These are phyloP conservation scores for Drosophila nr. perissopoda DNA, from an alignment of 2,888 invertebrate species.

Conservation along the genomic window DNA sequence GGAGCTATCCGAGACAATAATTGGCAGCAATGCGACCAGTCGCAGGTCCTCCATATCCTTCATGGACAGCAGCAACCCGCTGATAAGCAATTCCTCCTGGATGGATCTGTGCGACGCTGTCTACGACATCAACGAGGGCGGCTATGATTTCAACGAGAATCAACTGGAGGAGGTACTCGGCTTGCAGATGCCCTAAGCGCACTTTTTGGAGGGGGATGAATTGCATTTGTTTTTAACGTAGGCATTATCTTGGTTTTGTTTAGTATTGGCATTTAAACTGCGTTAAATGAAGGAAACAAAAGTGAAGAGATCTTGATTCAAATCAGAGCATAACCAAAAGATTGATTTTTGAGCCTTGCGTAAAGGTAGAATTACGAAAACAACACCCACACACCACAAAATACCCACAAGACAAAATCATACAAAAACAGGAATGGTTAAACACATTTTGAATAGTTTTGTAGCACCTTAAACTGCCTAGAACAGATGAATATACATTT, in stretches of 20 bases:
- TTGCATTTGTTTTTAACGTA: conserved; percentile 43
- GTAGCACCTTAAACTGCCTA: conserved; percentile 79
- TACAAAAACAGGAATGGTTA: conserved; percentile 49
- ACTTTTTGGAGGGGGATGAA: background rate
- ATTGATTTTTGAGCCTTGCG: conserved; percentile 65
- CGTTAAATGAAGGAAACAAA: conserved; percentile 10
- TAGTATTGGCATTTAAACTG: conserved; percentile 39
- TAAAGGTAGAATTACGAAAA: conserved; percentile 19
- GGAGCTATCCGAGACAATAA: conserved; percentile 1
- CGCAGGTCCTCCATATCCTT: conserved; percentile 76
- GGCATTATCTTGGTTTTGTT: conserved; percentile 37
- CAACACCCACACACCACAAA: conserved; percentile 9
- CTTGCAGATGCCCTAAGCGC: conserved; percentile 66
- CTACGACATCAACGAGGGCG: conserved; percentile 79
- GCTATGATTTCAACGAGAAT: conserved; percentile 66
- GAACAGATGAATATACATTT: conserved; percentile 70
- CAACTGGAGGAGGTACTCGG: conserved; percentile 81
- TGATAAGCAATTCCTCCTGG: conserved; percentile 76
- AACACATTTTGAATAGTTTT: conserved; percentile 67
- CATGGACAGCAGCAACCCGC: conserved; percentile 80
- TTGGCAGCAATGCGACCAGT: conserved; percentile 47
- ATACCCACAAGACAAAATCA: conserved; percentile 35
- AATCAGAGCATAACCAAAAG: conserved; percentile 49
- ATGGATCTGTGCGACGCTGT: conserved; percentile 83
- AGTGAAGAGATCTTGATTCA: background rate